Conservation (phyloP, 2,797 vertebrate species). For the Dromococcyx pavoninus region DNA sequence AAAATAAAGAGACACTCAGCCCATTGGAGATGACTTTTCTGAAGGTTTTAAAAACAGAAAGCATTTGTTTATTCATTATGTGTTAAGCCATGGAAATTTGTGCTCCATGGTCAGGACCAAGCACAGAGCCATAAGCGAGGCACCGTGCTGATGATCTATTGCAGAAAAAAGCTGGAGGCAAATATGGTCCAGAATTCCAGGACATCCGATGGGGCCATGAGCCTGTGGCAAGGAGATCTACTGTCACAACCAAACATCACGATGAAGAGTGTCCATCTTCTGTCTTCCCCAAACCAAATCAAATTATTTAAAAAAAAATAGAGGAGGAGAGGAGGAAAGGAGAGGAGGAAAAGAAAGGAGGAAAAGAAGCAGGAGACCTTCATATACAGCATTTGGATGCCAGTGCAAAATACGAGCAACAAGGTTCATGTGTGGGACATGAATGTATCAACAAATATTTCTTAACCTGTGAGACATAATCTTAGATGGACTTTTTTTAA, state of each 20-base stretch:
- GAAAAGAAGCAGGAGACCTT: not conserved
- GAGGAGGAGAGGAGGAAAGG: accelerated
- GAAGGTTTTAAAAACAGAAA: not conserved
- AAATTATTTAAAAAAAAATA: not conserved
- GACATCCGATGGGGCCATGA: constrained; percentile 2
- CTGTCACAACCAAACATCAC: constrained; percentile 33
- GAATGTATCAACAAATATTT: not conserved
- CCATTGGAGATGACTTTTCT: not conserved
- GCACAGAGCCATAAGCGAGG: accelerated
- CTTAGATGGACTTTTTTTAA: not conserved
- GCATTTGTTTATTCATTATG: not conserved
- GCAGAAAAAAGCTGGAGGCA: not conserved
- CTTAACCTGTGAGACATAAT: not conserved
- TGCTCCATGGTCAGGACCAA: constrained; percentile 14
- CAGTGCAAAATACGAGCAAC: constrained; percentile 33
- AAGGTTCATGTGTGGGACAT: not conserved
- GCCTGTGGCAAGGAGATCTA: constrained; percentile 35
- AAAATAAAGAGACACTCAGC: not conserved
- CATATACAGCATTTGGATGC: constrained; percentile 29
- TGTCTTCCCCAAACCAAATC: not conserved
- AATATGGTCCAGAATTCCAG: not conserved
- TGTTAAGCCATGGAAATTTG: not conserved
- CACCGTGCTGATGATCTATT: not conserved
- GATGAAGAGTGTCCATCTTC: not conserved
- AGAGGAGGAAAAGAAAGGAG: not conserved